phyloP scores from a whole-genome alignment of 1,140 invertebrate genomes.

The Trichoplusia ni region DNA sequence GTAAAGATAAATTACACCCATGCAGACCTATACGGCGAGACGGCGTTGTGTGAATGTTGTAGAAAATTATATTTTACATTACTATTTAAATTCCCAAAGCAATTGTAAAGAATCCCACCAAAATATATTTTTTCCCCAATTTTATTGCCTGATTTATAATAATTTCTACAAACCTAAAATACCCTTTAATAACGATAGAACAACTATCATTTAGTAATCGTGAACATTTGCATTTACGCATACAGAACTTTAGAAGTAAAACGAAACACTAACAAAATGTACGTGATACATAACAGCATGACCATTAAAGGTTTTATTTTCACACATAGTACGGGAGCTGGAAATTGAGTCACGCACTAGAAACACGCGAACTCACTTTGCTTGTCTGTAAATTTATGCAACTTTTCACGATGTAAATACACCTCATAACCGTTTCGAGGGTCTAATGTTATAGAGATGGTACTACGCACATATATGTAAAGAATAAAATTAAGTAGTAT shows the following conservation, averaged over 20 bases:
- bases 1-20: too few species aligned
- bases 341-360: conserved; percentile 53
- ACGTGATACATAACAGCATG: conserved; percentile 23
- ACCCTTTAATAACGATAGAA: background rate
- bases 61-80: too few species aligned
- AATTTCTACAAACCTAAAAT: background rate
- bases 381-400: conserved; percentile 64
- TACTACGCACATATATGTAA: background rate
- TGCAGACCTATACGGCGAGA: too few species aligned
- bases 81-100: too few species aligned
- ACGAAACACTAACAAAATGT: conserved; percentile 14
- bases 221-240: background rate
- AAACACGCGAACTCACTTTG: conserved; percentile 61
- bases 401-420: conserved; percentile 44
- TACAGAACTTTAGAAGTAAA: conserved; percentile 1
- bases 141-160: too few species aligned
- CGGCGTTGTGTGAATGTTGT: too few species aligned
- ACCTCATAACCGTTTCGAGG: conserved; percentile 31
- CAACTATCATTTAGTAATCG: background rate
- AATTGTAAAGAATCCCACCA: too few species aligned
- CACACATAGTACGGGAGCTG: conserved; percentile 6
- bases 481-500: background rate
- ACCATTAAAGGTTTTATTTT: conserved; percentile 22
- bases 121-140: too few species aligned
- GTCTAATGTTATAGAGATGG: background rate